These are phyloP conservation scores for Saturnia japonica DNA, from an alignment of 2,888 invertebrate species.

Conservation along the genomic window DNA sequence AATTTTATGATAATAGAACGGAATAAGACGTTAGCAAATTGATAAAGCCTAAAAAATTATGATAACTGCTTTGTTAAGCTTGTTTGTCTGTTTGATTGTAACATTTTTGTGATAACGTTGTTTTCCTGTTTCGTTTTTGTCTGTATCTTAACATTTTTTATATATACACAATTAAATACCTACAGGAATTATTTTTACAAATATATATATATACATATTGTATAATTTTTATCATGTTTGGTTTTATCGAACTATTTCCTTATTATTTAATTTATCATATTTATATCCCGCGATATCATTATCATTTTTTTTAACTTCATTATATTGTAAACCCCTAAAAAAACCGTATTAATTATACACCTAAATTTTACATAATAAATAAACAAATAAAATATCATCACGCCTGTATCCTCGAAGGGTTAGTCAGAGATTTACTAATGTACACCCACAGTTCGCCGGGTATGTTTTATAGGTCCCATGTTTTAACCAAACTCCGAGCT, in stretches of 20 bases:
- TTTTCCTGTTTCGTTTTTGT: background rate
- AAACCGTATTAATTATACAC: no score
- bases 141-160: background rate
- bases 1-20: background rate
- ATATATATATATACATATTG: background rate
- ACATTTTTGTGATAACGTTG: background rate
- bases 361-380: background rate
- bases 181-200: background rate
- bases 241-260: background rate
- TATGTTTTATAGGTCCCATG: no score
- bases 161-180: background rate
- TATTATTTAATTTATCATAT: background rate
- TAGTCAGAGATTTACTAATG: no score
- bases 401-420: no score
- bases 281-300: background rate
- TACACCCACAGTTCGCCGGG: no score
- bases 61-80: slow-evolving; percentile 19
- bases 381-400: no score
- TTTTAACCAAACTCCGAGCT: no score
- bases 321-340: background rate
- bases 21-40: background rate
- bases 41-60: slow-evolving; percentile 30
- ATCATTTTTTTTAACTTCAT: background rate
- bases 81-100: background rate
- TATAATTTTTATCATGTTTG: background rate